Base-by-base conservation (phyloP, 1,140 invertebrate genomes). In the Scylla paramamosain region DNA sequence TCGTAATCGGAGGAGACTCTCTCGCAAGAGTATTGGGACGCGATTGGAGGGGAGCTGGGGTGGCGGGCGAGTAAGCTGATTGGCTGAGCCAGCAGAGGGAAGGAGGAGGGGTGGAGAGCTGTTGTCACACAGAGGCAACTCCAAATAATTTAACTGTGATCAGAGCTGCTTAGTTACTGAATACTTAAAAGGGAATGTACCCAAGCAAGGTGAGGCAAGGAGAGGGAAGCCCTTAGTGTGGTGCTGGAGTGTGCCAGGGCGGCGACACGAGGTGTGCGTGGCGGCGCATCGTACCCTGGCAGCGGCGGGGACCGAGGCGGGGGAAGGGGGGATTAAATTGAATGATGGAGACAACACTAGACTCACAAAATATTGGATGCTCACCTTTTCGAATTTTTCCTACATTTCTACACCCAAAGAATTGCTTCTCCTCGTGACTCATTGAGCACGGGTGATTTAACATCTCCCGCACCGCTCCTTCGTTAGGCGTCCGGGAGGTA, bases 321-420 rank as follows among this genome's bases (percentile, higher is more conserved):
- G 92, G 48, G 92, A 28, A 45, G 92, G 95, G 95, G 95, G 95
- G 92, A 95, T 90, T 95, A 95, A 95, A 95, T 95, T 95, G 95
- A 95, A 95, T 95, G 95, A 95, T 95, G 95, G 95, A 95, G 95
- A 95, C 95, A 95, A 95, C 95, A 91, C 92, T 93, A 95, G 94
- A 95, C 94, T 95, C 94, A 93, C 94, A 95, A 95, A 95, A 95
- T 95, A 95, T 95, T 95, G 92, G 95, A 93, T 90, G 92, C 92
- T 93, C 92, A 95, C 95, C 95, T 95, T 95, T 95, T 93, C 95
- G 95, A 93, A 93, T 95, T 95, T 95, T 95, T 95, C 95, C 92
- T 95, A 93, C 95, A 93, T 95, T 95, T 91, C 92, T 95, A 93
- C 92, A 95, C 92, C 92, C 95, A 83, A 95, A 95, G 95, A 95